Conservation (phyloP, 2,113 vertebrate species). For the Gasterosteus nipponicus region DNA sequence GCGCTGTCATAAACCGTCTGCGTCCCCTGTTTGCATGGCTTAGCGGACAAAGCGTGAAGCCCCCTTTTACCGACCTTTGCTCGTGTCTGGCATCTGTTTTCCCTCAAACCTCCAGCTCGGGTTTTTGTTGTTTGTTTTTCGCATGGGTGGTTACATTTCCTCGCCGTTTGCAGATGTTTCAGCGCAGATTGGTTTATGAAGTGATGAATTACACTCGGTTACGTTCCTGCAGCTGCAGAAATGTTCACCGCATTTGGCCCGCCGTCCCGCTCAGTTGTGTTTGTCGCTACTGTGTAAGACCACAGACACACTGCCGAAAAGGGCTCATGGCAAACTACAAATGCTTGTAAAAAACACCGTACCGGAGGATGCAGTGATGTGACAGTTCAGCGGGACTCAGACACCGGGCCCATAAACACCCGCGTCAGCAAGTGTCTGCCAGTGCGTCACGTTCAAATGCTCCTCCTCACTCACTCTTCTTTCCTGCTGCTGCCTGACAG, state of each 20-base stretch:
- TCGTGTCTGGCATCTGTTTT: conserved; percentile 59
- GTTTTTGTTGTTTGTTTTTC: conserved; percentile 27
- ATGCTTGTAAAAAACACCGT: not conserved
- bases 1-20: conserved; percentile 69
- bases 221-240: not conserved
- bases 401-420: conserved; percentile 47
- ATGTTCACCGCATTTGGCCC: not conserved
- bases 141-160: conserved; percentile 28
- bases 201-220: conserved; percentile 6
- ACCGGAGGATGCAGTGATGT: not conserved
- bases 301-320: conserved; percentile 15
- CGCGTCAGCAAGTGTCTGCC: conserved; percentile 63
- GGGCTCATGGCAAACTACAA: not conserved
- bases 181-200: conserved; percentile 33
- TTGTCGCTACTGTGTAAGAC: not conserved
- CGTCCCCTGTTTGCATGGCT: conserved; percentile 60
- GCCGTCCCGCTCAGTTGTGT: not conserved
- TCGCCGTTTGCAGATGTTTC: conserved; percentile 47
- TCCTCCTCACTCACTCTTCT: conserved; percentile 9
- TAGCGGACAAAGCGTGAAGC: conserved; percentile 64
- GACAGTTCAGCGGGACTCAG: not conserved
- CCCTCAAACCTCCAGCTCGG: conserved; percentile 50
- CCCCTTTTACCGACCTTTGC: conserved; percentile 35
- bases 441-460: conserved; percentile 53
- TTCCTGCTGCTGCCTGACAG: conserved; percentile 20